Conservation (phyloP, 2,113 vertebrate species). For the Apodemus sylvaticus region DNA sequence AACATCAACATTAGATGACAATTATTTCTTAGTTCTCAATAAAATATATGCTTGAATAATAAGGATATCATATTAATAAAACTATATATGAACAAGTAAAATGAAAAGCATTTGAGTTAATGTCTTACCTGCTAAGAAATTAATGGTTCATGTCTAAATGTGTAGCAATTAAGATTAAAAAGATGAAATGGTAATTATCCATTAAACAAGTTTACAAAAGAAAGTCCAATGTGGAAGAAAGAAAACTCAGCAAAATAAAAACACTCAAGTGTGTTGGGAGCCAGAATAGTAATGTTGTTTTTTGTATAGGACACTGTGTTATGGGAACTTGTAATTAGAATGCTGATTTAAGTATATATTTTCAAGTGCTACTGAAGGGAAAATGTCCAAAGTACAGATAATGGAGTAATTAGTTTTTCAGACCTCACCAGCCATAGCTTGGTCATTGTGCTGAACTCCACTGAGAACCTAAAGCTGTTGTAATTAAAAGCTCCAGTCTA, state of each 20-base stretch:
- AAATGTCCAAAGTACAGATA: slow-evolving; percentile 65
- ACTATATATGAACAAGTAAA: slow-evolving; percentile 60
- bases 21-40: slow-evolving; percentile 48
- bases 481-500: neutral
- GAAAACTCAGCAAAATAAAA: slow-evolving; percentile 81
- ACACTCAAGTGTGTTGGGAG: slow-evolving; percentile 74
- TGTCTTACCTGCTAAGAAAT: slow-evolving; percentile 70
- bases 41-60: slow-evolving; percentile 48
- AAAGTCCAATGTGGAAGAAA: slow-evolving; percentile 75
- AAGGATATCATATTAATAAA: slow-evolving; percentile 68
- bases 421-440: slow-evolving; percentile 48
- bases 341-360: slow-evolving; percentile 78
- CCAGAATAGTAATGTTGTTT: slow-evolving; percentile 78
- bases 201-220: slow-evolving; percentile 80
- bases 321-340: slow-evolving; percentile 80
- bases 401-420: slow-evolving; percentile 78
- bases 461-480: neutral
- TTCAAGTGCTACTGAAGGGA: slow-evolving; percentile 70
- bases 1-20: slow-evolving; percentile 31
- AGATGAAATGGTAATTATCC: slow-evolving; percentile 80
- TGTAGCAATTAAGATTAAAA: slow-evolving; percentile 80
- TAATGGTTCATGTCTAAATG: slow-evolving; percentile 78
- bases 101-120: slow-evolving; percentile 68
- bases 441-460: neutral
- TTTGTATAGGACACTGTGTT: slow-evolving; percentile 74